Conservation (phyloP, 2,888 invertebrate species). For the Drosophila monieri region DNA sequence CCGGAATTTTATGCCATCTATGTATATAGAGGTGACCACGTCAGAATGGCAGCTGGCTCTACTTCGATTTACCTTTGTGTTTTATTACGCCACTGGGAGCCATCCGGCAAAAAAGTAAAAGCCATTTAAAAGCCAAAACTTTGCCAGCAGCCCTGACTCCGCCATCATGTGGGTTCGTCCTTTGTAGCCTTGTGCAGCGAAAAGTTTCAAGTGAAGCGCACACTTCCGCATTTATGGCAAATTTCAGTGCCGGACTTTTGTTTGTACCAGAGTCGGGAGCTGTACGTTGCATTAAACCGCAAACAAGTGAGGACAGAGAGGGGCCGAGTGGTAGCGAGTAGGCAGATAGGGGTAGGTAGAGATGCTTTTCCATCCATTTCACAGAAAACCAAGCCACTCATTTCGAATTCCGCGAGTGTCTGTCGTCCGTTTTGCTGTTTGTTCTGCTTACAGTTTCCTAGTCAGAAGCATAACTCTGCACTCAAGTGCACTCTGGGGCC, state of each 20-base stretch:
- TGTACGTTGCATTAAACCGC: slow-evolving; percentile 56
- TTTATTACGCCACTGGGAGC: slow-evolving; percentile 76
- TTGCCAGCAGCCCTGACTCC: slow-evolving; percentile 53
- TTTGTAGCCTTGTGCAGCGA: slow-evolving; percentile 32
- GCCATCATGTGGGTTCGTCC: slow-evolving; percentile 31
- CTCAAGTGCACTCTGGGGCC: slow-evolving; percentile 49
- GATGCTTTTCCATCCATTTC: background rate
- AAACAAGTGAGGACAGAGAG: slow-evolving; percentile 7
- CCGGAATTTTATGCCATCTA: slow-evolving; percentile 55
- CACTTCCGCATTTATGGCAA: slow-evolving; percentile 72
- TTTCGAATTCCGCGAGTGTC: slow-evolving; percentile 64
- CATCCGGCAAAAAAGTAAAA: slow-evolving; percentile 76
- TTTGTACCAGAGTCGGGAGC: slow-evolving; percentile 38
- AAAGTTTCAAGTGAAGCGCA: slow-evolving; percentile 57
- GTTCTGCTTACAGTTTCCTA: slow-evolving; percentile 37
- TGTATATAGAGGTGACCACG: slow-evolving; percentile 50
- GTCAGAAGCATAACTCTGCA: slow-evolving; percentile 36
- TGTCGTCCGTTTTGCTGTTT: slow-evolving; percentile 37
- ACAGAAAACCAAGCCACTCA: slow-evolving; percentile 26
- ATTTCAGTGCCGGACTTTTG: slow-evolving; percentile 62
- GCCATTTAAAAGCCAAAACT: slow-evolving; percentile 78
- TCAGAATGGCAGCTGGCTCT: slow-evolving; percentile 32
- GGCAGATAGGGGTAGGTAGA: background rate
- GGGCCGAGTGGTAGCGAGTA: background rate
- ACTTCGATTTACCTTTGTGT: slow-evolving; percentile 75